Conservation (phyloP, 2,797 vertebrate genomes). For the Mormyrus hasselquistii region DNA sequence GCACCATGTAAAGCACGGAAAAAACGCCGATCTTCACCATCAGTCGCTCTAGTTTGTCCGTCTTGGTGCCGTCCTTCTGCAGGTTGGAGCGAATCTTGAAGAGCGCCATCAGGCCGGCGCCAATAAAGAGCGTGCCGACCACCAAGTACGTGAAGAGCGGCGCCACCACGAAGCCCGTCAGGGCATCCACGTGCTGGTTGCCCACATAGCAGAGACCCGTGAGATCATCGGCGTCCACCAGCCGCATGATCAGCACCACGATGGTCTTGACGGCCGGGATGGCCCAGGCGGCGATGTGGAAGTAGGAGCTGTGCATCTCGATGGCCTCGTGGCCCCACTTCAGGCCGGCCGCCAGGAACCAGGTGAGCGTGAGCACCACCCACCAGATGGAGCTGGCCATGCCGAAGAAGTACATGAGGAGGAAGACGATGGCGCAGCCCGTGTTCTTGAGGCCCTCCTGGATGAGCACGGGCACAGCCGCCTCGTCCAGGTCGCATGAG, state of each 20-base stretch:
- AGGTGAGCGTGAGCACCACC: constrained; percentile 95
- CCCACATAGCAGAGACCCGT: constrained; percentile 94
- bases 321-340: constrained; percentile 99
- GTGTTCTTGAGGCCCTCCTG: constrained; percentile 98
- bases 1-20: constrained; percentile 93
- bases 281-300: constrained; percentile 98
- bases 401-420: constrained; percentile 98
- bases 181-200: constrained; percentile 87
- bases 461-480: constrained; percentile 85
- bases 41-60: constrained; percentile 91
- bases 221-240: constrained; percentile 91
- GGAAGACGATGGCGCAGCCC: constrained; percentile 97
- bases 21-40: constrained; percentile 99
- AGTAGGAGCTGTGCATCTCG: constrained; percentile 99
- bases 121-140: constrained; percentile 92
- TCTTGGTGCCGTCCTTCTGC: constrained; percentile 97
- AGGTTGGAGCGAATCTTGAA: constrained; percentile 98
- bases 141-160: constrained; percentile 92
- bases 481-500: constrained; percentile 95
- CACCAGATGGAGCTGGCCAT: constrained; percentile 99
- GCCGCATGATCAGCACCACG: constrained; percentile 92
- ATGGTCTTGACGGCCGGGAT: constrained; percentile 97
- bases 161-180: constrained; percentile 92
- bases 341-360: constrained; percentile 93
- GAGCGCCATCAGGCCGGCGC: constrained; percentile 87